Base-by-base conservation (phyloP, 2,113 vertebrate genomes). In the Notothenia coriiceps region DNA sequence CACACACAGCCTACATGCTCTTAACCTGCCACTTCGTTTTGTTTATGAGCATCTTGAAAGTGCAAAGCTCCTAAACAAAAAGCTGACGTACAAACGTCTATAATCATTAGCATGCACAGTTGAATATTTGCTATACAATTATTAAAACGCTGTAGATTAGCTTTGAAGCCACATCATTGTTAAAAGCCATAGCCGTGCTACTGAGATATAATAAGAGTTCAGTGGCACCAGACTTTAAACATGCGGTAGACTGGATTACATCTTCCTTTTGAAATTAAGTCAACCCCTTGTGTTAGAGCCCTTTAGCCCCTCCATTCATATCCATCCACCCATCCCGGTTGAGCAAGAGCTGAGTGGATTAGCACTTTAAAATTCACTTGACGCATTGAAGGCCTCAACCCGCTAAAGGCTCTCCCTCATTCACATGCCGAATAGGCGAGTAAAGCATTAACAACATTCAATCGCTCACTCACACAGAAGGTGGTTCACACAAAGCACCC, bases 1-100 rank as follows among this genome's bases (percentile, higher is more conserved):
- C 75, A 86, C 6, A 80, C 6, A 80, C 76, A 80, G 81, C 81
- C 65, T 79, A 77, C 88, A 90, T 90, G 91, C 90, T 79, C 14
- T 29, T 44, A 68, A 74, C 57, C 66, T 55, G 0, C 25, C 17
- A 9, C 33, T 29, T 61, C 33, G 71, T 56, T 25, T 59, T n/a
- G 40, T 9, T 62, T 67, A 55, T 78, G 33, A 67, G 50, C 20
- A 47, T 50, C 43, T 12, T 63, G 50, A 17, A 54, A 52, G 62
- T 59, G 65, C 70, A 80, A 70, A 79, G 73, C 70, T 63, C 52
- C 65, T 54, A 46, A 22, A 84, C 59, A 59, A 50, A 82, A 77
- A 72, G 76, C 77, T 78, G 22, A 73, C 64, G 71, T 51, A 65
- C 73, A 80, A 82, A 67, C 18, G 52, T 40, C 33, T 64, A 18